Evolutionary conservation across 1,140 invertebrate species (phyloP).

Genomic region (Cydia strobilella): DNA sequence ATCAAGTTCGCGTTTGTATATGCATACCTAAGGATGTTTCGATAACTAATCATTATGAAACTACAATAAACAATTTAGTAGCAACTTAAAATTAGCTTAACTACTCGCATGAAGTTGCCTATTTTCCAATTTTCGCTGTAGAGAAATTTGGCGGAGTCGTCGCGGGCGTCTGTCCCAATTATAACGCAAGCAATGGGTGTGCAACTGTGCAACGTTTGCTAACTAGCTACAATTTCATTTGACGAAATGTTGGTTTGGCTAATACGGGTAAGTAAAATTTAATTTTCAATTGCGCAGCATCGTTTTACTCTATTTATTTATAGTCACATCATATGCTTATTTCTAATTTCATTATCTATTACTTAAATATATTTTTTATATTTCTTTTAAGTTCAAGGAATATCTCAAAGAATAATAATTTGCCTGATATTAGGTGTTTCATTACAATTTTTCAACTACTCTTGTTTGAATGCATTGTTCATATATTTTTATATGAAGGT

Average conservation of each 20-base stretch:
- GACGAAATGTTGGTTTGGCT: neutral
- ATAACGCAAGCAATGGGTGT: neutral
- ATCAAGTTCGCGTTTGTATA: too few species aligned
- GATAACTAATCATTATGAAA: neutral
- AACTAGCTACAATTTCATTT: conserved; percentile 17
- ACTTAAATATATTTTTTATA: too few species aligned
- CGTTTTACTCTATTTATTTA: neutral
- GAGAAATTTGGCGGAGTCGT: neutral
- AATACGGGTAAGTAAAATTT: neutral
- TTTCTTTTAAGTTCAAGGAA: too few species aligned
- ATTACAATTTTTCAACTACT: too few species aligned
- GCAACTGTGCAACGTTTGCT: neutral
- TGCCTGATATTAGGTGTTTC: too few species aligned
- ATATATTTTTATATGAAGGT: too few species aligned
- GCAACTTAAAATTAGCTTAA: neutral
- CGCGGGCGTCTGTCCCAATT: neutral
- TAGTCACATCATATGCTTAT: too few species aligned
- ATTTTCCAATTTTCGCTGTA: conserved; percentile 12
- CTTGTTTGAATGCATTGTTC: too few species aligned
- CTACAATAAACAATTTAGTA: neutral
- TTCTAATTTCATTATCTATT: too few species aligned
- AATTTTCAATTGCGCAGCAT: neutral
- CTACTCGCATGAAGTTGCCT: neutral
- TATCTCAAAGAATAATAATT: too few species aligned
- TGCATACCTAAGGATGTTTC: neutral